Evolutionary conservation across 2,888 invertebrate genomes (phyloP).

Genomic region (Ochropacha duplaris): DNA sequence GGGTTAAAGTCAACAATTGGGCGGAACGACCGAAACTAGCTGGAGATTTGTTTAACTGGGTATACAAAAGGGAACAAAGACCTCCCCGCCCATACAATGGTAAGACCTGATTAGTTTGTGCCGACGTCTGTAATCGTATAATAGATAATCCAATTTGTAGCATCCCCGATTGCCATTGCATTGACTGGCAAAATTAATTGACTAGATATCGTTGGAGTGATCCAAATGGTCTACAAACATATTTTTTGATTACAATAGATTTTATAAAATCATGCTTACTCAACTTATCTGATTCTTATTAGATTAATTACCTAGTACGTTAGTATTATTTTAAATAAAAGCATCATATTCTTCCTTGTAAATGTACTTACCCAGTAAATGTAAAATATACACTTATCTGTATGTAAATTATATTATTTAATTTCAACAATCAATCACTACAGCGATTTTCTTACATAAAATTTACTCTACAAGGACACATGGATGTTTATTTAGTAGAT

Average conservation of each 20-base stretch:
- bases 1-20: constrained; percentile 30
- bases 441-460: no score
- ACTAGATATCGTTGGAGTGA: constrained; percentile 23
- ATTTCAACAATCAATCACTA: no score
- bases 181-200: constrained; percentile 38
- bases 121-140: constrained; percentile 51
- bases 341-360: no score
- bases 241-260: neutral
- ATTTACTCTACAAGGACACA: no score
- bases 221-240: constrained; percentile 10
- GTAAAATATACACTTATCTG: no score
- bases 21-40: constrained; percentile 40
- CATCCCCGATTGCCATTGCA: constrained; percentile 41
- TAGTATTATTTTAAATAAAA: no score
- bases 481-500: no score
- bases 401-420: no score
- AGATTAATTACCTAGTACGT: no score
- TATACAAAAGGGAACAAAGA: constrained; percentile 31
- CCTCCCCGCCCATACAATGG: constrained; percentile 28
- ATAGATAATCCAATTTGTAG: constrained; percentile 56
- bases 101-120: constrained; percentile 48
- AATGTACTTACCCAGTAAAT: no score
- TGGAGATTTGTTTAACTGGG: constrained; percentile 43
- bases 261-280: neutral
- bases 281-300: neutral